phyloP scores from a whole-genome alignment of 2,888 invertebrate genomes.

The Tipula vernalis region DNA sequence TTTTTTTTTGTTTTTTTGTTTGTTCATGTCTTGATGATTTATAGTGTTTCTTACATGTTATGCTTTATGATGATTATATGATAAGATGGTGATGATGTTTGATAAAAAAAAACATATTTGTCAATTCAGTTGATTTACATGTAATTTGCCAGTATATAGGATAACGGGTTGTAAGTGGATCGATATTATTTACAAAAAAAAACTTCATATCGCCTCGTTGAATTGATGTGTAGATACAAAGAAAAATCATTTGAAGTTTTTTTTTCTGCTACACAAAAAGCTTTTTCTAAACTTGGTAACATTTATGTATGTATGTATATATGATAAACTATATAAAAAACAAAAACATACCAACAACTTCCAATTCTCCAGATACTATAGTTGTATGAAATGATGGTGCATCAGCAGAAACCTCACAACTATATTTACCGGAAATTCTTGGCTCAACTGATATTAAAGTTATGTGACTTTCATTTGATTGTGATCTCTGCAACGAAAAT shows the following conservation, averaged over 20 bases:
- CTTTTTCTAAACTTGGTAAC: neutral
- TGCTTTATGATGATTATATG: neutral
- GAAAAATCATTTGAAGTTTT: too few relatives aligned
- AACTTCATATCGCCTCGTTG: too few relatives aligned
- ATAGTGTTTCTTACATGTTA: neutral
- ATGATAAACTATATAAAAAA: neutral
- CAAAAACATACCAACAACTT: conserved; percentile 17
- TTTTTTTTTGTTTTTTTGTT: neutral
- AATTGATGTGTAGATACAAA: too few relatives aligned
- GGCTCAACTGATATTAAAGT: conserved; percentile 17
- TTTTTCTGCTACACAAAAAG: neutral
- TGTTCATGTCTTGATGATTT: neutral
- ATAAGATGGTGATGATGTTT: neutral
- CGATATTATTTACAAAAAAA: neutral
- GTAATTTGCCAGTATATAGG: neutral
- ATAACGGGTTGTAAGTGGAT: neutral
- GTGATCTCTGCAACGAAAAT: conserved; percentile 15
- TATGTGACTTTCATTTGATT: conserved; percentile 19
- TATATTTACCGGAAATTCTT: conserved; percentile 18
- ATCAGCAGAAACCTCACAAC: conserved; percentile 19
- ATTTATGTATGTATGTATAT: neutral
- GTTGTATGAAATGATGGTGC: conserved; percentile 19
- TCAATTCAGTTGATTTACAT: neutral
- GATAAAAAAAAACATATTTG: neutral
- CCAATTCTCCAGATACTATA: conserved; percentile 18